Evolutionary conservation across 1,140 invertebrate genomes (phyloP).

Genomic region (Drosophila eugracilis): DNA sequence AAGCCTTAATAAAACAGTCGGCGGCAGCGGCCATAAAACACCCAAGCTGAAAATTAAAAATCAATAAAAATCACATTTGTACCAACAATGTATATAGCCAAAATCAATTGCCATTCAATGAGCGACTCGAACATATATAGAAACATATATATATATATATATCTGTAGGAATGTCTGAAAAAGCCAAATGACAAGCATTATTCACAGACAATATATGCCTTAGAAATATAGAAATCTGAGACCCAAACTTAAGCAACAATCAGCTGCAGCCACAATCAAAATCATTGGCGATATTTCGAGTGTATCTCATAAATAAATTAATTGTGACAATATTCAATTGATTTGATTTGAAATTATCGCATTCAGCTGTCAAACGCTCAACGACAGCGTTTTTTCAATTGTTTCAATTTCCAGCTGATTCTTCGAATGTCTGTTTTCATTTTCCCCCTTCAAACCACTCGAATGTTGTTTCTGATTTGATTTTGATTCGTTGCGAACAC

Average conservation of each 20-base stretch:
- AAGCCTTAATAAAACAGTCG: conserved; percentile 54
- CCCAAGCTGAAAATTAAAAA: conserved; percentile 72
- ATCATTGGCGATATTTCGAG: conserved; percentile 47
- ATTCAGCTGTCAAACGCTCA: conserved; percentile 71
- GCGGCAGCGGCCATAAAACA: conserved; percentile 65
- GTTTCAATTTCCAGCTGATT: conserved; percentile 53
- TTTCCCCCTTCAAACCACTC: conserved; percentile 29
- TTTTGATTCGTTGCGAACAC: conserved; percentile 50
- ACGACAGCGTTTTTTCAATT: conserved; percentile 59
- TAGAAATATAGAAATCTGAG: conserved; percentile 36
- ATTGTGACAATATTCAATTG: conserved; percentile 83
- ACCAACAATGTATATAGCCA: conserved; percentile 28
- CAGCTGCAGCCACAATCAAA: conserved; percentile 17
- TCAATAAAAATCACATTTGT: conserved; percentile 71
- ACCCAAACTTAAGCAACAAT: conserved; percentile 21
- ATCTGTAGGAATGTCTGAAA: conserved; percentile 3
- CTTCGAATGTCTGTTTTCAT: conserved; percentile 5
- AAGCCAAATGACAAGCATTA: conserved; percentile 38
- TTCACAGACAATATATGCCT: conserved; percentile 39
- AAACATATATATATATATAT: conserved; percentile 12
- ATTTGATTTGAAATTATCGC: conserved; percentile 82
- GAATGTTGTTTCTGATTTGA: conserved; percentile 38
- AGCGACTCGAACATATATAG: conserved; percentile 27
- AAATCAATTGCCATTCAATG: conserved; percentile 63
- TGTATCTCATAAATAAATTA: conserved; percentile 78